These are phyloP conservation scores for Bellardia pandia DNA, from an alignment of 2,888 invertebrate genomes.

Conservation along the genomic window DNA sequence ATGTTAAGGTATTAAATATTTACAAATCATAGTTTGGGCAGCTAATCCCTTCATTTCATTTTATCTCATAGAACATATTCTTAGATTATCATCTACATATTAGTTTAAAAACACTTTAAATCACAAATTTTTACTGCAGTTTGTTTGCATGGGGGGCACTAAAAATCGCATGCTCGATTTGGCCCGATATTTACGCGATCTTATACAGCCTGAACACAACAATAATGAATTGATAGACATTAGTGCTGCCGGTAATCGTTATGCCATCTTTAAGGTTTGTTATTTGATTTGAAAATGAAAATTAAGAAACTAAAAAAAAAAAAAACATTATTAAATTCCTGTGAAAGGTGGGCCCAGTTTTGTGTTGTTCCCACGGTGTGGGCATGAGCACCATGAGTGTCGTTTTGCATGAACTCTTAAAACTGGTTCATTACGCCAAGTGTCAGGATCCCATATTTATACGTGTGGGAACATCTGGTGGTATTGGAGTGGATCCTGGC, in stretches of 20 bases:
- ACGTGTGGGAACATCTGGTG: conserved; percentile 96
- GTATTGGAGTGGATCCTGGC: conserved; percentile 94
- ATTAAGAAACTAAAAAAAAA: not conserved
- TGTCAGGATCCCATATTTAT: conserved; percentile 95
- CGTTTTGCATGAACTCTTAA: conserved; percentile 97
- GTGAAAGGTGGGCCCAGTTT: conserved; percentile 80
- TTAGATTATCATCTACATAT: not conserved
- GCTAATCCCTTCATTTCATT: too few species aligned
- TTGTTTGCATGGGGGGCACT: conserved; percentile 97
- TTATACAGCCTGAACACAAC: conserved; percentile 91
- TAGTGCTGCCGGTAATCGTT: conserved; percentile 93
- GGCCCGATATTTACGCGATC: conserved; percentile 92
- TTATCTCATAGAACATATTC: too few species aligned
- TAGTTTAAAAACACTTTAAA: too few species aligned
- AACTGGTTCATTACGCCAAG: conserved; percentile 96
- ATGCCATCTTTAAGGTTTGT: conserved; percentile 95
- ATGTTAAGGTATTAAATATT: conserved; percentile 90
- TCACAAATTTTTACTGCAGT: conserved; percentile 85
- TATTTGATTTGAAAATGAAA: not conserved
- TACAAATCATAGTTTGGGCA: not conserved
- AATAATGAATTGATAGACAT: conserved; percentile 93
- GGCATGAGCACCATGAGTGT: conserved; percentile 98
- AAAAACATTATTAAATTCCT: not conserved
- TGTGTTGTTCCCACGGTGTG: conserved; percentile 92
- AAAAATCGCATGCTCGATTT: conserved; percentile 95